Base-by-base conservation (phyloP, 1,140 invertebrate genomes). In the Drosophila pruinosa region DNA sequence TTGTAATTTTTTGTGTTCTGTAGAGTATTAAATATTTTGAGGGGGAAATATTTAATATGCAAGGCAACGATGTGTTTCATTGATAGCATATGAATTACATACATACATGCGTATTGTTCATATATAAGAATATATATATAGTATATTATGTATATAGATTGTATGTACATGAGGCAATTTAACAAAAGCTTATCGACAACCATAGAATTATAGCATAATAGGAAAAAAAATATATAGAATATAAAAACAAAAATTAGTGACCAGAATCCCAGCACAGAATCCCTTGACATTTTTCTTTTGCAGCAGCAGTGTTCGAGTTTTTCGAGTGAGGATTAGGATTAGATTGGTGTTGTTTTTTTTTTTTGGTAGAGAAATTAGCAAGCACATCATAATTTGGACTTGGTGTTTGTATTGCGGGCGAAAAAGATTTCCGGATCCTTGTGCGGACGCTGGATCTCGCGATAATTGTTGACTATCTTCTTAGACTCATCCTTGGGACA, bases 391-490 rank as follows among this genome's bases (percentile, higher is more conserved):
- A 91, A 89, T 65, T 91, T 91, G 26, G 91, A 90, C 70, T 91
- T 91, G 48, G 86, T 86, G 41, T 90, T 89, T 48, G 85, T 89
- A 70, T 91, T 91, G 52, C 91, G 85, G 3, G 90, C 90, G 17
- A 91, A 91, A 45, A 89, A 82, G 56, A 91, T 86, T 67, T 91
- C 89, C 3, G 91, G 91, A 78, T 91, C 78, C 62, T 88, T 89
- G 31, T 77, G 62, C 34, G 91, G 89, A 14, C 80, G 75, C 62
- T 91, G 91, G 17, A 91, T 90, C 61, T 91, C 89, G 3, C 91
- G 89, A 76, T 82, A 91, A 76, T 91, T 91, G 57, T 78, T 91
- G 10, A 91, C 89, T 61, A 91, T 91, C 64, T 90, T 90, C 62
- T 91, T 91, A 50, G 76, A 88, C 48, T 91, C 82, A 72, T 91